These are phyloP conservation scores for Ceratina japonica DNA, from an alignment of 1,140 invertebrate species.

Conservation along the genomic window DNA sequence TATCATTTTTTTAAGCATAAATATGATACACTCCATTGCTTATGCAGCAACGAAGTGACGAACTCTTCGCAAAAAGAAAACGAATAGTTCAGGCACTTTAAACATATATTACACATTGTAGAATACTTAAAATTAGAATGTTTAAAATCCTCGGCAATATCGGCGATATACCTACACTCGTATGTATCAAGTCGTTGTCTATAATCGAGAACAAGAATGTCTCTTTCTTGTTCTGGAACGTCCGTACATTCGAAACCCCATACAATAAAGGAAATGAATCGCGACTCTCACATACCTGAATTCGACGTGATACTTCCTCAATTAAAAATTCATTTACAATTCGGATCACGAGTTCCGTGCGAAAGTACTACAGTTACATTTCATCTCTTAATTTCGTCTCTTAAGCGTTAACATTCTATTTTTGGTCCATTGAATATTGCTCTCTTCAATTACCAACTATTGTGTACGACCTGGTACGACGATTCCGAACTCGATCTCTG, in stretches of 20 bases:
- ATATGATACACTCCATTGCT: constrained; percentile 28
- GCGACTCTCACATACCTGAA: constrained; percentile 23
- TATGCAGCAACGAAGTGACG: neutral
- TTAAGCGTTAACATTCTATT: constrained; percentile 55
- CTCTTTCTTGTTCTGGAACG: constrained; percentile 6
- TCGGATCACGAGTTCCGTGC: constrained; percentile 8
- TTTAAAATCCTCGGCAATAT: constrained; percentile 39
- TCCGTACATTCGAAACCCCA: constrained; percentile 32
- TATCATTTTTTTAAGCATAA: constrained; percentile 12
- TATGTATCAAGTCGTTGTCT: constrained; percentile 19
- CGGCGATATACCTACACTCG: neutral
- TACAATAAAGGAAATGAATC: constrained; percentile 20
- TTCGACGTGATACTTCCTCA: constrained; percentile 49
- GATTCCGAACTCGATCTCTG: constrained; percentile 23
- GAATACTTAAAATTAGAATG: constrained; percentile 49
- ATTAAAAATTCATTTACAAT: constrained; percentile 44
- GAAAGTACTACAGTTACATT: constrained; percentile 7
- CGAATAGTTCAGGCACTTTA: constrained; percentile 41
- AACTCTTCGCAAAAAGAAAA: constrained; percentile 26
- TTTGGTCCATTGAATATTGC: constrained; percentile 61
- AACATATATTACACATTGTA: constrained; percentile 53
- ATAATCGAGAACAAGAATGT: constrained; percentile 46
- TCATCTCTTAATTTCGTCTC: too few relatives aligned
- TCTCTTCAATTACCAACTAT: constrained; percentile 43
- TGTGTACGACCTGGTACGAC: constrained; percentile 2